Base-by-base conservation (phyloP, 2,113 vertebrate genomes). In the Entomyzon cyanotis region DNA sequence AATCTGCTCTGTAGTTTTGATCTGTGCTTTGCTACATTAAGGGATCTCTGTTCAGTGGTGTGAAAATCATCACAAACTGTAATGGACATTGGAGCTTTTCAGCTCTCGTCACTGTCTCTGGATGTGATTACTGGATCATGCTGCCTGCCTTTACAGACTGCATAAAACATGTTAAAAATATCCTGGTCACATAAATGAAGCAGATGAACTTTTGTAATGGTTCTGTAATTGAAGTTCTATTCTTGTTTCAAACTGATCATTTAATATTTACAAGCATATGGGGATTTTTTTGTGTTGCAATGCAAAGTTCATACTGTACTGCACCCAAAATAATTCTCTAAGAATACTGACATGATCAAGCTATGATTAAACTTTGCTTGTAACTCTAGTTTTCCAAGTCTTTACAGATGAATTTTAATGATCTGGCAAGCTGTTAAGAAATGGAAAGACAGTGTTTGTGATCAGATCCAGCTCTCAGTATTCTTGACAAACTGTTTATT, bases 151-250 rank as follows among this genome's bases (percentile, higher is more conserved):
- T 89, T 81, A 75, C 56, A 89, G 25, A 22, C 30, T n/a, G 65
- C n/a, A 55, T 86, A 75, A 89, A 86, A 87, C 83, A 88, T 84
- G 73, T 90, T 94, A 82, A 95, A 96, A 95, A 93, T 95, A 93
- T 41, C 65, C 35, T 68, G 16, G 17, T 52, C 4, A 0, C 76
- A 58, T 84, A 67, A 95, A 78, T 49, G 79, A 90, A 81, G 69
- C 73, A 87, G 62, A 84, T 94, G 83, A 92, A 87, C 56, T 88
- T 21, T 23, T 81, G 35, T 77, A 90, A 30, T 64, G 30, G 35
- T 55, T 88, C 82, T 75, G 44, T 77, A 97, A 88, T 90, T 90
- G 62, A 86, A 59, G 56, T 81, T 80, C 88, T 85, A 18, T 94
- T 95, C 75, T 94, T 86, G 53, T 86, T 93, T 91, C 75, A 92